These are phyloP conservation scores for Tenualosa thibaudeaui DNA, from an alignment of 2,797 vertebrate species.

Conservation along the genomic window DNA sequence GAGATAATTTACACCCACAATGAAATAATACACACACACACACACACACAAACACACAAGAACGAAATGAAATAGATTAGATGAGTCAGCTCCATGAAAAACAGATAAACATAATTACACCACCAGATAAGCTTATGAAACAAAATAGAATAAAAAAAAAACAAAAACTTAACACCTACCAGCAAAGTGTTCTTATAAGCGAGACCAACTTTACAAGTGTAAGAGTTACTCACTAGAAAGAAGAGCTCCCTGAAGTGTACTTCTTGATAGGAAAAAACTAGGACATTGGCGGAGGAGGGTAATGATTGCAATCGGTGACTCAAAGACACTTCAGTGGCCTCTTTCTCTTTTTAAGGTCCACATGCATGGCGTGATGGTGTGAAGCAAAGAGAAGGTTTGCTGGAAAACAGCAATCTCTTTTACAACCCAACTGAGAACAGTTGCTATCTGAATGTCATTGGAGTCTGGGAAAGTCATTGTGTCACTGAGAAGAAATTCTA, in stretches of 20 bases:
- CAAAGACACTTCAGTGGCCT: not conserved
- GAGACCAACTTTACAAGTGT: not conserved
- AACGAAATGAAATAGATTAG: conserved; percentile 44
- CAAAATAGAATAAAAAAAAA: not conserved
- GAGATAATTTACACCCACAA: not conserved
- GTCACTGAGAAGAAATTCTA: conserved; percentile 20
- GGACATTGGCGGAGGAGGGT: not conserved
- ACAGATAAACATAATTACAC: conserved; percentile 19
- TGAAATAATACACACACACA: not conserved
- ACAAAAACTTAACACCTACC: not conserved
- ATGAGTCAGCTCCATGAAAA: conserved; percentile 19
- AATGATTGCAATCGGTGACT: not conserved
- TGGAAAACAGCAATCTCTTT: not conserved
- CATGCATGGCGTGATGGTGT: not conserved
- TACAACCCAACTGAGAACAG: not conserved
- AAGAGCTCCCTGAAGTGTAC: not conserved
- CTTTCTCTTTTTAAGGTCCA: not conserved
- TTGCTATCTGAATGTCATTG: not conserved
- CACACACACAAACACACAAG: not conserved
- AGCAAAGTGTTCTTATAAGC: not conserved
- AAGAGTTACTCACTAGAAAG: not conserved
- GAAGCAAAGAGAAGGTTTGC: not conserved
- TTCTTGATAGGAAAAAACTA: not conserved
- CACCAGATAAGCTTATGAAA: not conserved
- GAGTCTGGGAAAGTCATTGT: conserved; percentile 29